Percentiles rank a stretch among this genome's conserved stretches.
phyloP scores from a whole-genome alignment of 2,797 vertebrate genomes.

The Protonibea diacanthus region DNA sequence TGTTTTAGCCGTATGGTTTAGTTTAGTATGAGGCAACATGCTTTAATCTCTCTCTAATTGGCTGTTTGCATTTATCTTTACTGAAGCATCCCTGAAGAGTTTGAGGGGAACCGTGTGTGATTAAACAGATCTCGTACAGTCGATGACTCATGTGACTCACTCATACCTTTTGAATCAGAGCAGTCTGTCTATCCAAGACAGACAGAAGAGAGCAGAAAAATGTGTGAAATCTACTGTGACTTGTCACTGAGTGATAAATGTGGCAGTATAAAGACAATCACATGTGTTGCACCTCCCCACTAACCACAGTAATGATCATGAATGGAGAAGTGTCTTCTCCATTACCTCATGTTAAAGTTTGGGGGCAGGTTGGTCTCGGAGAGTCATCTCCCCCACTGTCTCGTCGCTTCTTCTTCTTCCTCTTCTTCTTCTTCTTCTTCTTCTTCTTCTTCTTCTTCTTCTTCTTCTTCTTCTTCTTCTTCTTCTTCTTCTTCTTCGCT shows the following conservation, averaged over 20 bases:
- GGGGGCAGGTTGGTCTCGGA: not conserved
- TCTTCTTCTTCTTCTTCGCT: not conserved
- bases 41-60: slow-evolving; percentile 26
- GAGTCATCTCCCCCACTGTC: not conserved
- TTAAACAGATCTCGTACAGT: slow-evolving; percentile 32
- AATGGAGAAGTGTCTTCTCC: slow-evolving; percentile 11
- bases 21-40: slow-evolving; percentile 19
- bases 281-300: not conserved
- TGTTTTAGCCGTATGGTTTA: slow-evolving; percentile 1
- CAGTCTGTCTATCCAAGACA: no score
- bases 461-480: no score
- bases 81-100: not conserved
- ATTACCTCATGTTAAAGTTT: slow-evolving; percentile 17
- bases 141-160: slow-evolving; percentile 1
- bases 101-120: not conserved
- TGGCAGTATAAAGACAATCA: not conserved
- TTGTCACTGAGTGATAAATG: slow-evolving; percentile 27
- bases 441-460: not conserved
- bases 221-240: not conserved
- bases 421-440: not conserved
- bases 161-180: no score
- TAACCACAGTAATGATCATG: slow-evolving; percentile 13
- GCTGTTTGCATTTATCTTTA: slow-evolving; percentile 9
- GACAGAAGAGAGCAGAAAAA: not conserved
- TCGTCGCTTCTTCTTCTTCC: not conserved